Evolutionary conservation across 2,797 vertebrate species (phyloP).

Genomic region (Delichon dasypus): DNA sequence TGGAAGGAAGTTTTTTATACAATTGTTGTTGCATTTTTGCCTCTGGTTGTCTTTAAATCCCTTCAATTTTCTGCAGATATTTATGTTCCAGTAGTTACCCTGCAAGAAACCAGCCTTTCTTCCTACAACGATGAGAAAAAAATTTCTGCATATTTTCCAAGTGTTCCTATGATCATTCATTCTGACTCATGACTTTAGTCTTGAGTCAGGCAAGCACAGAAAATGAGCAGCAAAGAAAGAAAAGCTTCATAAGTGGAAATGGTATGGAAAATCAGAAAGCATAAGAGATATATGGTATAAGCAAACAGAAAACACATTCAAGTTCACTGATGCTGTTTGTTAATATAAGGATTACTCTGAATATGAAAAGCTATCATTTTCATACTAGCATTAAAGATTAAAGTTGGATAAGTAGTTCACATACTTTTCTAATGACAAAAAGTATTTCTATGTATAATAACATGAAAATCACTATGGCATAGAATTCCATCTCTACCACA

Average conservation of each 20-base stretch:
- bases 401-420: not conserved
- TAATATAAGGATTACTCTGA: constrained; percentile 2
- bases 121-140: not conserved
- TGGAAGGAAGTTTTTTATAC: not conserved
- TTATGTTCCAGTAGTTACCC: constrained; percentile 17
- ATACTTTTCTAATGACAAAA: not conserved
- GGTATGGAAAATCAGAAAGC: not conserved
- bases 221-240: not conserved
- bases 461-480: not conserved
- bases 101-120: not conserved
- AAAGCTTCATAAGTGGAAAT: not conserved
- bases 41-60: not conserved
- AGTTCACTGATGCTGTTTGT: not conserved
- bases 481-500: not conserved
- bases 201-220: not conserved
- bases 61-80: not conserved
- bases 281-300: not conserved
- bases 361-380: not conserved
- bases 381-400: not conserved
- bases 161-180: not conserved
- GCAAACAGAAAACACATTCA: not conserved
- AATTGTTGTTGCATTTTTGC: not conserved
- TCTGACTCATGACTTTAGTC: not conserved
- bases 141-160: not conserved
- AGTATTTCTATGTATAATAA: not conserved